Percentiles rank a stretch among this genome's conserved stretches.
These are phyloP conservation scores for Holocentrus rufus DNA, from an alignment of 2,797 vertebrate species.

Conservation along the genomic window DNA sequence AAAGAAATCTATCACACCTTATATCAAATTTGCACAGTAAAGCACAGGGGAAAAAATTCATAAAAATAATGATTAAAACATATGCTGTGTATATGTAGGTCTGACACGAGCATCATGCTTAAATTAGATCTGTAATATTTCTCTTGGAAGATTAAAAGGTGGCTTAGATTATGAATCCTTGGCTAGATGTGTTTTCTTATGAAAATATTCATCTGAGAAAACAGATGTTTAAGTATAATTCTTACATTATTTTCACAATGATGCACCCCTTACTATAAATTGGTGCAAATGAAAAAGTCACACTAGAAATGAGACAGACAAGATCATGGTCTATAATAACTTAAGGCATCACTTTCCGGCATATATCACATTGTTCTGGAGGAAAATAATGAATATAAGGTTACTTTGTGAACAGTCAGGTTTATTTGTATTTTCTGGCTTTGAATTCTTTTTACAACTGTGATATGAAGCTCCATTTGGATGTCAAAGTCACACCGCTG, in stretches of 20 bases:
- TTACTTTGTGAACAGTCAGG: slow-evolving; percentile 42
- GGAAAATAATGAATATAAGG: slow-evolving; percentile 22
- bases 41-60: no score
- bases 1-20: slow-evolving; percentile 15
- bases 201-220: slow-evolving; percentile 8
- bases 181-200: slow-evolving; percentile 12
- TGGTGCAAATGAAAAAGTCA: slow-evolving; percentile 36
- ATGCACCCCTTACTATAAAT: slow-evolving; percentile 12
- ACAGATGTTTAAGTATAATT: no score
- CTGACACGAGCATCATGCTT: slow-evolving; percentile 24
- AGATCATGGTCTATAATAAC: background rate
- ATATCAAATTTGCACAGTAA: slow-evolving; percentile 20
- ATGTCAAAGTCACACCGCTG: slow-evolving; percentile 18
- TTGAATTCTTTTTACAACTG: slow-evolving; percentile 33
- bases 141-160: slow-evolving; percentile 21
- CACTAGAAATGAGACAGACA: slow-evolving; percentile 34
- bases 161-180: slow-evolving; percentile 34
- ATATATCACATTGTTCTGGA: background rate
- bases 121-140: slow-evolving; percentile 38
- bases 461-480: slow-evolving; percentile 29
- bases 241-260: background rate
- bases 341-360: slow-evolving; percentile 27
- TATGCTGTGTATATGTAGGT: slow-evolving; percentile 15
- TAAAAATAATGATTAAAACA: slow-evolving; percentile 20
- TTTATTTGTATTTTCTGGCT: slow-evolving; percentile 47